Base-by-base conservation (phyloP, 2,888 invertebrate genomes). In the Actias luna region DNA sequence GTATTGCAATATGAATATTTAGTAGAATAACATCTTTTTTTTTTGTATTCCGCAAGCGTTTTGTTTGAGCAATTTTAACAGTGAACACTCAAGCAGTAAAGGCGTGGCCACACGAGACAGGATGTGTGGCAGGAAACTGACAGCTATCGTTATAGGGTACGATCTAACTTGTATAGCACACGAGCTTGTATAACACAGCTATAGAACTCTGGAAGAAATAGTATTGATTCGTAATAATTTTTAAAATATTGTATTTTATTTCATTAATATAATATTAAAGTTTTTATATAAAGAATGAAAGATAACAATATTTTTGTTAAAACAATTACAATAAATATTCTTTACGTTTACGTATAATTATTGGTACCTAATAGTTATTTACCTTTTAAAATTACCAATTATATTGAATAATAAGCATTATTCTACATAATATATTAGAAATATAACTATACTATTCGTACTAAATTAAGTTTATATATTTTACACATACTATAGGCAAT, bases 51-150 rank as follows among this genome's bases (percentile, higher is more conserved):
- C n/a, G 14, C 22, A 33, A 46, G 29, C 33, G 57, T 60, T 59
- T 58, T 50, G 29, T 46, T 61, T 61, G 35, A 59, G 61, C 36
- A n/a, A n/a, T n/a, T 58, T 68, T 63, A 68, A 72, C 67, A 69
- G 69, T 69, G 57, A 65, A 60, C 67, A 64, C 59, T 29, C 18
- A 39, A 64, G 63, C 58, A 61, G 58, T 62, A 63, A 66, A 68
- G 70, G 57, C 65, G 68, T 70, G 69, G 71, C 68, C 76, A 73
- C 69, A 70, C 61, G 63, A 65, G 65, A 67, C 76, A 76, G 79
- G 77, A 80, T 76, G 74, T 69, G 69, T 72, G 71, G 68, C 72
- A 74, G 71, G 66, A 67, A 67, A 66, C 71, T 72, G 79, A 76
- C 78, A 75, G 70, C 69, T 72, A 72, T 74, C 72, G 71, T 68